These are phyloP conservation scores for Micronycteris hirsuta DNA, from an alignment of 2,113 vertebrate species.

Conservation along the genomic window DNA sequence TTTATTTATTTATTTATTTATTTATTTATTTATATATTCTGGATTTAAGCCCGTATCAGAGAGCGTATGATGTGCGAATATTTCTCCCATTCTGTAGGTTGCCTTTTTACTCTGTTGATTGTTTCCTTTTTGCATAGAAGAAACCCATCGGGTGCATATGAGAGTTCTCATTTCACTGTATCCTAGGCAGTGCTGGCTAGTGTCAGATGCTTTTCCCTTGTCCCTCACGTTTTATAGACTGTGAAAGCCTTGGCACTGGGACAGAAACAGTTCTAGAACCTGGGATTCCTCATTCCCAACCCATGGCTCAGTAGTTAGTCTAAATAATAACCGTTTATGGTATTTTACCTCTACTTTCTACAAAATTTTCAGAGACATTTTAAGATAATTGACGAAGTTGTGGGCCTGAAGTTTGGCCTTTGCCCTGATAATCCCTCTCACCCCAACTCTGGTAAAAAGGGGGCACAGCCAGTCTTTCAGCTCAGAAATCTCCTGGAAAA, in stretches of 20 bases:
- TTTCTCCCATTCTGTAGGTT: not conserved
- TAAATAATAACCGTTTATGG: not conserved
- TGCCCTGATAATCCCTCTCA: not conserved
- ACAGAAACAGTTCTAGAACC: not conserved
- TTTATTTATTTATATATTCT: not conserved
- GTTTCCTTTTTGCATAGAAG: not conserved
- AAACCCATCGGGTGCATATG: not conserved
- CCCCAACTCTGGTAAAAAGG: not conserved
- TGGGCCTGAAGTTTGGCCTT: not conserved
- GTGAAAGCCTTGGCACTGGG: not conserved
- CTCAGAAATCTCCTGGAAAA: slow-evolving; percentile 28
- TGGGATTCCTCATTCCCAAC: not conserved
- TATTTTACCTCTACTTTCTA: not conserved
- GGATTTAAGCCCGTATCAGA: not conserved
- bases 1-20: too few species aligned
- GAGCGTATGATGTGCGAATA: not conserved
- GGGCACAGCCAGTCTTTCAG: not conserved
- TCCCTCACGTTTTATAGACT: not conserved
- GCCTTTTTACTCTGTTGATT: not conserved
- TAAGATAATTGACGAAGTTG: not conserved
- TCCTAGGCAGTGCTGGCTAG: not conserved
- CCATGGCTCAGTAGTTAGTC: not conserved
- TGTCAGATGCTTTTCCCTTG: not conserved
- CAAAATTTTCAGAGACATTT: not conserved
- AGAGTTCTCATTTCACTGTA: not conserved